Evolutionary conservation across 2,113 vertebrate species (phyloP), one percentile per base, ranked within the genome.

Genomic region (Polypterus bichir): DNA sequence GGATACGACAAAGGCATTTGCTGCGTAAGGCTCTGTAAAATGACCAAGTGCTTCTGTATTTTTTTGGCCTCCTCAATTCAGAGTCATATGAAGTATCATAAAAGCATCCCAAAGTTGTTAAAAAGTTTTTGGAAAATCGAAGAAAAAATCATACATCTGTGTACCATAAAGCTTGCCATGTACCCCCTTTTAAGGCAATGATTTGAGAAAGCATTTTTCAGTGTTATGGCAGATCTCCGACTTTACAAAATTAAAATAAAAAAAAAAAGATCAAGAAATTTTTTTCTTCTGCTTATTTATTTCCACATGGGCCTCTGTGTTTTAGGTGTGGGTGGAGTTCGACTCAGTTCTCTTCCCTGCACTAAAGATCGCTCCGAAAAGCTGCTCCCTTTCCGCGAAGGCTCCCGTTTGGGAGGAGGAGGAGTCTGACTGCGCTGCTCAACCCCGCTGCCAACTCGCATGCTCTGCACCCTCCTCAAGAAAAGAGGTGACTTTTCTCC

Each of bases 271-370:
- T 27, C 27, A 27, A 27, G 27, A 27, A 27, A 27, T 27, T 27
- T n/a, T n/a, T n/a, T n/a, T n/a, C n/a, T n/a, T 27, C 27, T 27
- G 27, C 27, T 27, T 27, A 27, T 68, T 89, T 76, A 94, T 68
- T 93, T 97, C 81, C 89, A 73, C 58, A 81, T 73, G 0, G 92
- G 91, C 64, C 88, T 90, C 4, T 81, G 61, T 59, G 79, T 80
- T 66, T 85, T 91, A 71, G 79, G 82, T 67, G 11, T 68, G 59
- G 70, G 69, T 0, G 81, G 60, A 58, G 77, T 74, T 63, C 65
- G 69, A 49, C 65, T 68, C 1, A 71, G 70, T 67, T 89, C 88
- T 73, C 79, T 89, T 55, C 73, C 70, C 58, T 77, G 80, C 1
- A 82, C 52, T 46, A 82, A 81, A 2, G 86, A 77, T 69, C 79